These are phyloP conservation scores for Parauchenoglanis punctatus DNA, from an alignment of 2,797 vertebrate species.

Conservation along the genomic window DNA sequence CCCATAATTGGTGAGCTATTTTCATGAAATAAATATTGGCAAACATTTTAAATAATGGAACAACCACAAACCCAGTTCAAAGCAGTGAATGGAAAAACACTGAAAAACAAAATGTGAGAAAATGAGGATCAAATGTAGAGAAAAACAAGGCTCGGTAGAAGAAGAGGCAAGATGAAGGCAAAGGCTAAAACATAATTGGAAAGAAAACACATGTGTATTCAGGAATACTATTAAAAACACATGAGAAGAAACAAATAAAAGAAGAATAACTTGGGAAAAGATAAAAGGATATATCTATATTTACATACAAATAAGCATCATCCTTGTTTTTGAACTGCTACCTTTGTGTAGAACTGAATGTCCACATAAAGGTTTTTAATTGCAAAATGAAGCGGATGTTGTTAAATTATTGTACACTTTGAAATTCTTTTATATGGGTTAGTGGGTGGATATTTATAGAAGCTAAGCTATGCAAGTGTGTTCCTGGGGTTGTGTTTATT, in stretches of 20 bases:
- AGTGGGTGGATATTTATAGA: constrained; percentile 63
- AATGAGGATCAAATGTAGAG: constrained; percentile 28
- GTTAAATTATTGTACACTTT: constrained; percentile 63
- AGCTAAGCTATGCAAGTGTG: constrained; percentile 46
- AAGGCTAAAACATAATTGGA: not conserved
- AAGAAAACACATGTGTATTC: constrained; percentile 26
- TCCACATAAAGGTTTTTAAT: constrained; percentile 67
- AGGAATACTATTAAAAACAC: constrained; percentile 27
- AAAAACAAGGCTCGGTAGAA: constrained; percentile 12
- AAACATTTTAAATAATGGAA: not conserved
- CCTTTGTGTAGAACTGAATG: constrained; percentile 44
- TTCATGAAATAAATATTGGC: constrained; percentile 19
- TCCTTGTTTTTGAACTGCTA: constrained; percentile 55
- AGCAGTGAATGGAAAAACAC: constrained; percentile 19
- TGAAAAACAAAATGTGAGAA: constrained; percentile 21
- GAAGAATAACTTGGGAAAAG: not conserved
- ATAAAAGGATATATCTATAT: constrained; percentile 35
- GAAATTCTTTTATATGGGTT: constrained; percentile 61
- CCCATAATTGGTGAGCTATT: not conserved
- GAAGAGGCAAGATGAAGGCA: constrained; percentile 4
- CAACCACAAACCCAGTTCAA: constrained; percentile 16
- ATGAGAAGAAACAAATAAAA: constrained; percentile 30
- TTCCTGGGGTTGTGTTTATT: constrained; percentile 58
- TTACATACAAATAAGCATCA: constrained; percentile 47
- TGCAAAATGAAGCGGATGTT: constrained; percentile 60